Base-by-base conservation (phyloP, 2,888 invertebrate species). In the Philopedon plagiatum region DNA sequence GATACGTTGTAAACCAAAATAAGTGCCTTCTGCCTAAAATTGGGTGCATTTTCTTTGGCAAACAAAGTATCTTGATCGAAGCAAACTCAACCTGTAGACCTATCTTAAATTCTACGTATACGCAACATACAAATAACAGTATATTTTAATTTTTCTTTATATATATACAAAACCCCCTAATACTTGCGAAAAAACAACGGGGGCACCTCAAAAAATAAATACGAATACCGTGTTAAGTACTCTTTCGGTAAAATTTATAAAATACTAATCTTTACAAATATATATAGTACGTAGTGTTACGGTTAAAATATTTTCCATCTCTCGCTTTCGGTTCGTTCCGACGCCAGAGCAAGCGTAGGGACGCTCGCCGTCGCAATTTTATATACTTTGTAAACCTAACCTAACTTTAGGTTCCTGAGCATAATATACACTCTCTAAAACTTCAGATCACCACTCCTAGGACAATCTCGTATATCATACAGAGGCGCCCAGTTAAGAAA, bases 251-350 rank as follows among this genome's bases (percentile, higher is more conserved):
- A 63, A 63, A 63, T 63, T 51, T 63, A 63, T 23, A 63, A 63
- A 63, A 63, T 63, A 63, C 62, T 34, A 49, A 63, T 61, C 29
- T 11, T 32, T 61, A 61, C 32, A 60, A 41, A 58, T 58, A 58
- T n/a, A n/a, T n/a, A n/a, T n/a, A n/a, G n/a, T n/a, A 7, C 23
- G 51, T 26, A n/a, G n/a, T n/a, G n/a, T 58, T 34, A 39, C 11
- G 34, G 39, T 9, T 23, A 37, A 37, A 34, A 21, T 57, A 57
- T 57, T 58, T 58, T 58, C 41, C 15, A 39, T 58, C 39, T 58
- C 13, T 39, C 13, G 51, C 23, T 58, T 5, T 13, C 11, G 41
- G 8, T 39, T 21, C 37, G 51, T 5, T n/a, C 32, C 2, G 18
- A 29, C 29, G 29, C 39, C n/a, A 1, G 0, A 18, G 29, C 51